Evolutionary conservation across 2,797 vertebrate species (phyloP).

Genomic region (Schizopygopsis malacanthus): DNA sequence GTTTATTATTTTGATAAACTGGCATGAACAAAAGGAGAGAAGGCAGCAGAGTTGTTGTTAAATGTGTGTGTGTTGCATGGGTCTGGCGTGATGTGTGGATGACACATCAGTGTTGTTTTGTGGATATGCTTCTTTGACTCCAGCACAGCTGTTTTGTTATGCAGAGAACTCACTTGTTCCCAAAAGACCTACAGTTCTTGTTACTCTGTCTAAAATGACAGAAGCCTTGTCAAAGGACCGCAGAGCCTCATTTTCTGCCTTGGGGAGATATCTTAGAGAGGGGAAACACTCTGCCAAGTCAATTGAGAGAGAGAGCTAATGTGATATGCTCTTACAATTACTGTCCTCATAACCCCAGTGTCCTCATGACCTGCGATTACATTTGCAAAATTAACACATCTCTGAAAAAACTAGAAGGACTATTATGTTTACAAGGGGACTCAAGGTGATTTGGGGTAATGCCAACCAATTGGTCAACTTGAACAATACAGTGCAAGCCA

Average conservation of each 20-base stretch:
- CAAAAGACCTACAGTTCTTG: constrained; percentile 46
- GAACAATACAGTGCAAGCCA: no score
- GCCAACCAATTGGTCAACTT: no score
- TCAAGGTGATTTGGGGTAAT: no score
- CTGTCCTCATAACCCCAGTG: neutral
- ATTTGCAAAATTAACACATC: no score
- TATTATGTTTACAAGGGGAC: no score
- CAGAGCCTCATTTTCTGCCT: constrained; percentile 46
- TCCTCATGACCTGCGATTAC: neutral
- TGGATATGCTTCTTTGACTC: constrained; percentile 42
- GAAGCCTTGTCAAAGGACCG: constrained; percentile 52
- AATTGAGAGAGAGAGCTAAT: constrained; percentile 18
- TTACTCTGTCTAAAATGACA: constrained; percentile 52
- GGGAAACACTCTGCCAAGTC: constrained; percentile 37
- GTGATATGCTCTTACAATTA: constrained; percentile 13
- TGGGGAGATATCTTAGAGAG: constrained; percentile 36
- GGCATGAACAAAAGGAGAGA: neutral
- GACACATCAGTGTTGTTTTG: constrained; percentile 42
- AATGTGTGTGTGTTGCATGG: constrained; percentile 12
- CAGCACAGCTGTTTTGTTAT: constrained; percentile 38
- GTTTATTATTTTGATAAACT: constrained; percentile 3
- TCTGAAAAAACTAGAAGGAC: no score
- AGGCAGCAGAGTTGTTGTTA: neutral
- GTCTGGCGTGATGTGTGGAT: constrained; percentile 21
- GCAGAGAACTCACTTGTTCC: constrained; percentile 39